Evolutionary conservation across 1,140 invertebrate genomes (phyloP).

Genomic region (Marisa cornuarietis): DNA sequence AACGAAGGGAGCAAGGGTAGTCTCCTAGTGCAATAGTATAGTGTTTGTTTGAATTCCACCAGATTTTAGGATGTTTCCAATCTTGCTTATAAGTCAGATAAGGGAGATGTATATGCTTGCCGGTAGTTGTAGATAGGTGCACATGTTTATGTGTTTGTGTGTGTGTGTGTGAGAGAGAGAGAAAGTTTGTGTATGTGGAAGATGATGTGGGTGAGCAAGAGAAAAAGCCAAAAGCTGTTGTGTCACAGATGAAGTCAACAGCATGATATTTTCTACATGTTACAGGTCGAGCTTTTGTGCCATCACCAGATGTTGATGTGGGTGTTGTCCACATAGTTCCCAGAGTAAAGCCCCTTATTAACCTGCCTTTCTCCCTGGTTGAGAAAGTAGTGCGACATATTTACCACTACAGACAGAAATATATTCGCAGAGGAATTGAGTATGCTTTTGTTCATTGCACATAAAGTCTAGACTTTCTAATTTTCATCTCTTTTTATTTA

Average conservation of each 20-base stretch:
- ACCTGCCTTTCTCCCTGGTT: constrained; percentile 83
- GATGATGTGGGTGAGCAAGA: too few species aligned
- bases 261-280: constrained; percentile 10
- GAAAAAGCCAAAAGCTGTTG: background rate
- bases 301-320: constrained; percentile 94
- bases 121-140: background rate
- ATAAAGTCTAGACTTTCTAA: too few species aligned
- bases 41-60: too few species aligned
- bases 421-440: constrained; percentile 75
- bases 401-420: constrained; percentile 90
- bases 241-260: background rate
- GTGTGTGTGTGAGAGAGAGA: background rate
- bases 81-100: too few species aligned
- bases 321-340: constrained; percentile 91
- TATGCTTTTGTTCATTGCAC: constrained; percentile 38
- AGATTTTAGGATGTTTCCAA: too few species aligned
- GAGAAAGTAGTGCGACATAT: constrained; percentile 90
- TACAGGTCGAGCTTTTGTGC: constrained; percentile 84
- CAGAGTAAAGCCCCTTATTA: constrained; percentile 78
- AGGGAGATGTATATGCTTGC: background rate
- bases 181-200: background rate
- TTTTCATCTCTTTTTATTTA: too few species aligned
- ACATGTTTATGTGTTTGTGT: background rate
- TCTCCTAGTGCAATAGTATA: too few species aligned
- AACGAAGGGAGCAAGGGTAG: too few species aligned